Conservation (phyloP, 1,140 invertebrate species). For the Conus ventricosus region DNA sequence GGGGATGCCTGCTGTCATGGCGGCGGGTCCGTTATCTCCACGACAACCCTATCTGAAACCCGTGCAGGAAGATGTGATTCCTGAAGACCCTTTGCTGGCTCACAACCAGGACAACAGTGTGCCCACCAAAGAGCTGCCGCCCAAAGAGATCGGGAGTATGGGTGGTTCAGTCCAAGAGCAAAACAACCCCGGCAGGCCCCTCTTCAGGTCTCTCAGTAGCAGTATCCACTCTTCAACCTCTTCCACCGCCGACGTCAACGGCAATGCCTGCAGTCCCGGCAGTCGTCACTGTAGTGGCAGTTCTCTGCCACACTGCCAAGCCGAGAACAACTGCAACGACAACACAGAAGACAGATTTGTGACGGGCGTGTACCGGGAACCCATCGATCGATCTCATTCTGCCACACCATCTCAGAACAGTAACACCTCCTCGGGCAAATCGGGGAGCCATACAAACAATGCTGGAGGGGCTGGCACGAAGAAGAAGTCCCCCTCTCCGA, state of each 20-base stretch:
- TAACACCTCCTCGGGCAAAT: constrained; percentile 43
- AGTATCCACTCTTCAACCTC: background rate
- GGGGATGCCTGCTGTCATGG: background rate
- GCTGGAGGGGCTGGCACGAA: background rate
- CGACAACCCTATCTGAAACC: constrained; percentile 23
- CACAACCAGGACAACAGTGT: constrained; percentile 29
- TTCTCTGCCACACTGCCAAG: constrained; percentile 40
- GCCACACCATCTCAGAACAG: constrained; percentile 53
- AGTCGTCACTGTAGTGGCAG: constrained; percentile 49
- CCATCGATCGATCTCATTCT: constrained; percentile 53
- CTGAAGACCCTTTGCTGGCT: constrained; percentile 32
- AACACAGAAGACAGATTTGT: constrained; percentile 63
- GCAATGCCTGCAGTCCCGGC: background rate
- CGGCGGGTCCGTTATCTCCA: background rate
- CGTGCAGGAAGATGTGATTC: constrained; percentile 34
- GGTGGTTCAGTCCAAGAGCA: background rate
- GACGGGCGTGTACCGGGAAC: constrained; percentile 64
- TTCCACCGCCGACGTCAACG: constrained; percentile 32
- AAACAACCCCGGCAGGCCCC: constrained; percentile 3
- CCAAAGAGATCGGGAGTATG: constrained; percentile 52
- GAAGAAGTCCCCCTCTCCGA: constrained; percentile 35
- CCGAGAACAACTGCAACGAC: background rate
- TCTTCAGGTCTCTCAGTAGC: background rate
- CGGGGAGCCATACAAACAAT: constrained; percentile 21
- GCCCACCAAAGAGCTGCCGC: constrained; percentile 49